phyloP scores from a whole-genome alignment of 2,888 invertebrate species.

The Drosophila monieri region DNA sequence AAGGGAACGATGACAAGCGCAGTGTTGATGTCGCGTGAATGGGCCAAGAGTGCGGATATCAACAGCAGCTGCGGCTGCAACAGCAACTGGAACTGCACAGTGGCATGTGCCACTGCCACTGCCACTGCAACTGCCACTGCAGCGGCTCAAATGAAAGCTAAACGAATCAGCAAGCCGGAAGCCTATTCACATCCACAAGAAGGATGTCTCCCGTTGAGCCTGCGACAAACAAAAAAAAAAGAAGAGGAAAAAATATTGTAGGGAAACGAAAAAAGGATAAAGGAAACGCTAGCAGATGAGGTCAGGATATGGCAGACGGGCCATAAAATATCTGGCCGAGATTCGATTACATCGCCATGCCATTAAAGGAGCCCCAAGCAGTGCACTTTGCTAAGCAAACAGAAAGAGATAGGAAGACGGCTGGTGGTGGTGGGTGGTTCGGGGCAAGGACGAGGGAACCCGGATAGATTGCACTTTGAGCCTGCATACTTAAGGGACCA shows the following conservation, averaged over 20 bases:
- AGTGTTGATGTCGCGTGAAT: constrained; percentile 53
- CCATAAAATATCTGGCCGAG: constrained; percentile 50
- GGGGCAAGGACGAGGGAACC: neutral
- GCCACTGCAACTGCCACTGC: constrained; percentile 17
- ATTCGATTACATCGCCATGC: constrained; percentile 68
- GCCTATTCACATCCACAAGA: constrained; percentile 59
- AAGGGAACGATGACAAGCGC: constrained; percentile 25
- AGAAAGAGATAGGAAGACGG: neutral
- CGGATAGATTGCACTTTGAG: constrained; percentile 39
- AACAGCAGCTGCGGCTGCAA: constrained; percentile 17
- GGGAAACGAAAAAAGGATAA: constrained; percentile 6
- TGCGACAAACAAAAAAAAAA: constrained; percentile 30
- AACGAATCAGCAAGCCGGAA: constrained; percentile 76
- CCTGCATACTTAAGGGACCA: constrained; percentile 56
- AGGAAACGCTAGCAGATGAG: constrained; percentile 59
- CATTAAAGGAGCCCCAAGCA: constrained; percentile 50
- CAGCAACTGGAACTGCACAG: constrained; percentile 1
- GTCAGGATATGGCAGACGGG: constrained; percentile 59
- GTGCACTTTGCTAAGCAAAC: constrained; percentile 70
- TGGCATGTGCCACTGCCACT: constrained; percentile 2
- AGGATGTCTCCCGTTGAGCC: constrained; percentile 27
- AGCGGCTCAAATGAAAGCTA: constrained; percentile 58
- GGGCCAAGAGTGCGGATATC: constrained; percentile 41
- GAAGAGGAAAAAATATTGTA: neutral
- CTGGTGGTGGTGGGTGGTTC: neutral